Evolutionary conservation across 2,888 invertebrate genomes (phyloP).

Genomic region (Limnephilus marmoratus): DNA sequence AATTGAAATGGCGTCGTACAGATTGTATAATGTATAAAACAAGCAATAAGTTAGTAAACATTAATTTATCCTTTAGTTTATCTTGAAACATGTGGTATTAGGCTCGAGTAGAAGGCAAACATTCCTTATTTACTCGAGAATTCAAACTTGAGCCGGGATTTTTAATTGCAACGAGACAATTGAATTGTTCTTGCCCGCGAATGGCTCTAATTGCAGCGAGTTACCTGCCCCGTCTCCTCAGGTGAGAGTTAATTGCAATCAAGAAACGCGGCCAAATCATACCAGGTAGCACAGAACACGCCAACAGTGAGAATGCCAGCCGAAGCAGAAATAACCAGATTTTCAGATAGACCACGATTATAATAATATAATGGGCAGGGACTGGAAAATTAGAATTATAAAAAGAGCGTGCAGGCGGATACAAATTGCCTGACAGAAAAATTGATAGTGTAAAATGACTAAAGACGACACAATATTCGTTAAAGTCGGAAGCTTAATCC

Average conservation of each 20-base stretch:
- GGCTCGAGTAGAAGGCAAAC: conserved; percentile 2
- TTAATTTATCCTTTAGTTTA: background rate
- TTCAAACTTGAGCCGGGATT: background rate
- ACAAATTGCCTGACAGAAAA: background rate
- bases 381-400: background rate
- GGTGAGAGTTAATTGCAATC: background rate
- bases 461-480: too few species aligned
- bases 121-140: background rate
- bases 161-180: background rate
- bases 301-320: background rate
- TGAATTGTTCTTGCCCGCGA: background rate
- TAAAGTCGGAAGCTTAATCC: too few species aligned
- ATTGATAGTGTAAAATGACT: background rate
- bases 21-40: background rate
- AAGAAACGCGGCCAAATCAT: background rate
- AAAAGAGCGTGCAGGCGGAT: background rate
- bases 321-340: background rate
- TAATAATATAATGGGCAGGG: background rate
- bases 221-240: background rate
- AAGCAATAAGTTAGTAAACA: background rate
- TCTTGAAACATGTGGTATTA: background rate
- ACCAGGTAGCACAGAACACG: background rate
- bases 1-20: background rate
- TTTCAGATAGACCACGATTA: background rate
- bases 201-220: background rate